Evolutionary conservation across 53 echinoderm and acorn worm species (phyloP).

Genomic region (Hippasteria phrygiana): DNA sequence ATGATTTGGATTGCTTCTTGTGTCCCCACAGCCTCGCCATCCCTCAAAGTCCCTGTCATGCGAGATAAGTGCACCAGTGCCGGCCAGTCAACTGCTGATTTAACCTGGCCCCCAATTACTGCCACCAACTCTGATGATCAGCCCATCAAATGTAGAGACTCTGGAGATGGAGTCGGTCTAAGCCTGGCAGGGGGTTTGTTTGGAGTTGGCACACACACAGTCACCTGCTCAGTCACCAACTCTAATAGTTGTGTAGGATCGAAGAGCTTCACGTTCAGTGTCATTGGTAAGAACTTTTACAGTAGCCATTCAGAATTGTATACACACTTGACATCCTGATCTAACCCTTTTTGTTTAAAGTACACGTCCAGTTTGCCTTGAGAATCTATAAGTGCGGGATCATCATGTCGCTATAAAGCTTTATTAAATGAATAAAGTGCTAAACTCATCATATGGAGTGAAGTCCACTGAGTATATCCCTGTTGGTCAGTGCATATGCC

Average conservation of each 20-base stretch:
- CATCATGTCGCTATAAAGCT: too few species aligned
- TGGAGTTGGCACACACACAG: not conserved
- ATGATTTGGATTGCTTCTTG: not conserved
- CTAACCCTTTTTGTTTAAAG: too few species aligned
- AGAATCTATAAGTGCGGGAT: too few species aligned
- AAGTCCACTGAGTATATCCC: too few species aligned
- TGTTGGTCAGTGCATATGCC: too few species aligned
- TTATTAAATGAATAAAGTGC: too few species aligned
- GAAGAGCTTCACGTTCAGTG: not conserved
- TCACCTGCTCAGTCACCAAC: not conserved
- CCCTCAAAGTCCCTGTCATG: not conserved
- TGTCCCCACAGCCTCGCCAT: not conserved
- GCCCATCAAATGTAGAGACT: not conserved
- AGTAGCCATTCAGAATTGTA: too few species aligned
- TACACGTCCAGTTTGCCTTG: too few species aligned
- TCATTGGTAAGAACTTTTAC: not conserved
- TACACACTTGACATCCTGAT: too few species aligned
- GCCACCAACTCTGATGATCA: not conserved
- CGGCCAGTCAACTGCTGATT: not conserved
- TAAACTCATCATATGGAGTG: too few species aligned
- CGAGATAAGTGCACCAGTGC: not conserved
- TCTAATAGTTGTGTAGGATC: not conserved
- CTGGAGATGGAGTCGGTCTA: not conserved
- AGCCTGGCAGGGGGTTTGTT: conserved; percentile 15
- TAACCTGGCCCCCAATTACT: not conserved